Evolutionary conservation across 2,797 vertebrate species (phyloP), one percentile per base, ranked within the genome.

Genomic region (Schizopygopsis pylzovi): DNA sequence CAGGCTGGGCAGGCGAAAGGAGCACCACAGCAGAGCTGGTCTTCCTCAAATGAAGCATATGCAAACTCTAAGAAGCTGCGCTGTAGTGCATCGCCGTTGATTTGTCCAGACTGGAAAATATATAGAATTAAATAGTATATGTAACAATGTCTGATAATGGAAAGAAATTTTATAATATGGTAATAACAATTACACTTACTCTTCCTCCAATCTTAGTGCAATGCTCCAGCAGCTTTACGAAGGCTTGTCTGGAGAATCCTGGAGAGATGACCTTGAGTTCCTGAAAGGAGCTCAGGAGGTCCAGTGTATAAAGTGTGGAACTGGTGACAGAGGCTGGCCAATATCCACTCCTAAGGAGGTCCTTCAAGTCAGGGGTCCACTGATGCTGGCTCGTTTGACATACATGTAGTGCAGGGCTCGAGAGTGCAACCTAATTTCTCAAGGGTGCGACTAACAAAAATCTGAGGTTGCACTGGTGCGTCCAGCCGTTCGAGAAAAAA

Each of bases 1-100:
- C 82, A 83, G 70, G 67, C 81, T 52, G 81, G 45, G 80, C 80
- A 79, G 56, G 67, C 67, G 52, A 81, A 86, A 47, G 79, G 56
- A 18, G 84, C 68, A 52, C 77, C 16, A 63, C 78, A 85, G 77
- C 76, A 81, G 37, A 39, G 37, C 37, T 39, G 37, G 37, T 39
- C 37, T 33, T 33, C 28, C 28, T 33, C 28, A 33, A 33, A 33
- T 33, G 28, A 33, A 33, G 28, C 28, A 33, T 81, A 81, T 0
- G 47, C 37, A 37, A 45, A 28, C 39, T 79, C 59, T 4, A 79
- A 65, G 77, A 79, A 79, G 20, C 77, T 63, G 7, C 41, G 41
- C 56, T 79, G 78, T 10, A 79, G 41, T 28, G 56, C 4, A 65
- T 79, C 39, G 1, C 77, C 56, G 0, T 65, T 79, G n/a, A 65